Conservation (phyloP, 92 coral and sea anemone genomes). For the Epizoanthus illoricatus region DNA sequence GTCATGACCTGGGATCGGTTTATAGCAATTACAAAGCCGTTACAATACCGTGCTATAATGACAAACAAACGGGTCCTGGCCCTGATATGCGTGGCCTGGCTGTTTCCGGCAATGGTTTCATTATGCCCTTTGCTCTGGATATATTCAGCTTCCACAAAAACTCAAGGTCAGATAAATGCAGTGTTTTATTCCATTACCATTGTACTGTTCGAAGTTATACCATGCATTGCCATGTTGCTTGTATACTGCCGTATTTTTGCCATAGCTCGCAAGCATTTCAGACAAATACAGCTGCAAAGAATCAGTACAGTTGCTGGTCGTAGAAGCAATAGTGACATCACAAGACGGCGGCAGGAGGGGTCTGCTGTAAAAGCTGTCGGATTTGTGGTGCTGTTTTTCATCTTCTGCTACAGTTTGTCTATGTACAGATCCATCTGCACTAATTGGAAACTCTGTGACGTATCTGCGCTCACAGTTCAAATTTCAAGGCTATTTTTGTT, state of each 20-base stretch:
- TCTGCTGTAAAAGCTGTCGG: conserved; percentile 75
- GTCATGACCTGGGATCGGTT: conserved; percentile 72
- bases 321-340: not conserved
- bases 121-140: conserved; percentile 61
- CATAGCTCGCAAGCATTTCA: conserved; percentile 48
- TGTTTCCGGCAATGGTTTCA: conserved; percentile 49
- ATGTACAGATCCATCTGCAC: conserved; percentile 64
- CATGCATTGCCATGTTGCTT: conserved; percentile 42
- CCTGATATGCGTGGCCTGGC: conserved; percentile 58
- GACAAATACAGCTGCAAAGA: conserved; percentile 23
- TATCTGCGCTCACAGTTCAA: conserved; percentile 32
- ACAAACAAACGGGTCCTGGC: conserved; percentile 43
- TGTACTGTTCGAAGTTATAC: conserved; percentile 47
- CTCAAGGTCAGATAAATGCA: conserved; percentile 18
- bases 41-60: conserved; percentile 58
- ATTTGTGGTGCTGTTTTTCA: conserved; percentile 60
- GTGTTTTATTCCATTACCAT: conserved; percentile 39
- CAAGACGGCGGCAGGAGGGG: conserved; percentile 22
- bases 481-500: conserved; percentile 61
- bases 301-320: conserved; percentile 24
- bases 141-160: conserved; percentile 6
- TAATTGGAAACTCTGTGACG: conserved; percentile 55
- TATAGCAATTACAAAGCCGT: conserved; percentile 67
- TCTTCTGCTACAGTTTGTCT: conserved; percentile 62
- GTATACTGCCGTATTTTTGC: conserved; percentile 43